phyloP scores from a whole-genome alignment of 2,888 invertebrate species.

The Caenorhabditis angaria region DNA sequence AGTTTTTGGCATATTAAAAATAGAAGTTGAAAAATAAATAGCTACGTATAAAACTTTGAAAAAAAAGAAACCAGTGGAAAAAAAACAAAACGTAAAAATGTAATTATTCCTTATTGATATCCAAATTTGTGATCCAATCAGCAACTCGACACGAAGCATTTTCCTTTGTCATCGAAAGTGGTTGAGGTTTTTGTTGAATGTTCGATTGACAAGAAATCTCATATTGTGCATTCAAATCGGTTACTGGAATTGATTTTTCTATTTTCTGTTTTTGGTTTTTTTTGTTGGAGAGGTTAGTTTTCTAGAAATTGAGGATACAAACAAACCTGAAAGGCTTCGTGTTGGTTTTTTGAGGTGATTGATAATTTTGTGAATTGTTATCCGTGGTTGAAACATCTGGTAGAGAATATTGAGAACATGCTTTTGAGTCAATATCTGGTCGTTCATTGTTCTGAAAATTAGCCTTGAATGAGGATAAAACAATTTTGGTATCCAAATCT shows the following conservation, averaged over 20 bases:
- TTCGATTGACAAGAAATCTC: background rate
- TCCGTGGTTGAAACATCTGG: conserved; percentile 43
- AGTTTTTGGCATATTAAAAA: background rate
- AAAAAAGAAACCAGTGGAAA: background rate
- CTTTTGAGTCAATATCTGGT: conserved; percentile 40
- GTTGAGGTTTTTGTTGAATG: conserved; percentile 13
- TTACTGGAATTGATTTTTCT: conserved; percentile 19
- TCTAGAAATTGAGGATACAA: background rate
- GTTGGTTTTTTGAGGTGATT: conserved; percentile 19
- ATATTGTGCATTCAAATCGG: conserved; percentile 16
- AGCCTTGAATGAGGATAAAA: too few relatives aligned
- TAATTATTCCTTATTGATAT: conserved; percentile 28
- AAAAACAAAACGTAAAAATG: background rate
- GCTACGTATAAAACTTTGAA: background rate
- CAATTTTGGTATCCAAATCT: too few relatives aligned
- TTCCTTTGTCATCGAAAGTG: conserved; percentile 27
- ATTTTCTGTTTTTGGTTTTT: background rate
- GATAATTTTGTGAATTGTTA: background rate
- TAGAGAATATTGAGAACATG: conserved; percentile 45
- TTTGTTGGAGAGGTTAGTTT: background rate
- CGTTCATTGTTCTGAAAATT: conserved; percentile 44
- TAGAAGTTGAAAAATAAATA: background rate
- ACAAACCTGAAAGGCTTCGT: conserved; percentile 45
- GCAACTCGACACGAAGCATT: conserved; percentile 36
- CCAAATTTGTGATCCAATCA: conserved; percentile 41